A percentile compares a stretch with the other conserved stretches of the same genome.
These are phyloP conservation scores for Drosophila tropicalis DNA, from an alignment of 1,140 invertebrate genomes.

Conservation along the genomic window DNA sequence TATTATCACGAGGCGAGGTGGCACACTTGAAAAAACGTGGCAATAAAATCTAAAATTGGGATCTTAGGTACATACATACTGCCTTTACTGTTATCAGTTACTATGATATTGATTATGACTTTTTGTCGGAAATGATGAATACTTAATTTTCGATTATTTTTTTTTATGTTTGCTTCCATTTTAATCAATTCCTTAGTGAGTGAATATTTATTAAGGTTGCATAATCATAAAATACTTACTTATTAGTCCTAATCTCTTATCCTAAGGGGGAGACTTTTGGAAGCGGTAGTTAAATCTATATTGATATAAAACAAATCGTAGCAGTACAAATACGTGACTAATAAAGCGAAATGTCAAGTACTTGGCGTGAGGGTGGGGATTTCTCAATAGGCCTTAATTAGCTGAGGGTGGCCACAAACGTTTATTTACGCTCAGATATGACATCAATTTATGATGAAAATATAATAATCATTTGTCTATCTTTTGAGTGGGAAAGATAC, in stretches of 20 bases:
- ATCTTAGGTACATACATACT: too few relatives aligned
- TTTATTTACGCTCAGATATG: constrained; percentile 5
- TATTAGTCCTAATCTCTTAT: background rate
- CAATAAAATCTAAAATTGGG: too few relatives aligned
- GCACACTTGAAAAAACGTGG: too few relatives aligned
- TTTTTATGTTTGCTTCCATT: background rate
- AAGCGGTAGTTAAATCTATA: constrained; percentile 2
- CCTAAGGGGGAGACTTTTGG: background rate
- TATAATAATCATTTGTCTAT: background rate
- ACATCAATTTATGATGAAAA: constrained; percentile 1
- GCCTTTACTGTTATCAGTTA: too few relatives aligned
- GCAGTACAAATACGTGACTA: constrained; percentile 36
- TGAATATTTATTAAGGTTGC: background rate
- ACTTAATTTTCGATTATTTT: background rate
- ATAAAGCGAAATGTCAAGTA: background rate
- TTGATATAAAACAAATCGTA: constrained; percentile 12
- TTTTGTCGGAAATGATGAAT: background rate
- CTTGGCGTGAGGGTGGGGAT: constrained; percentile 26
- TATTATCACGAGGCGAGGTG: too few relatives aligned
- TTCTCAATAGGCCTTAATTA: constrained; percentile 32
- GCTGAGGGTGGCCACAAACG: background rate
- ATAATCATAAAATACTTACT: background rate
- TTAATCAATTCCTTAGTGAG: background rate
- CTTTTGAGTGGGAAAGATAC: background rate
- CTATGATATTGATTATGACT: background rate